A percentile compares a stretch with the other conserved stretches of the same genome.
Conservation (phyloP, 2,888 invertebrate genomes). For the Drosophila subquinaria region DNA sequence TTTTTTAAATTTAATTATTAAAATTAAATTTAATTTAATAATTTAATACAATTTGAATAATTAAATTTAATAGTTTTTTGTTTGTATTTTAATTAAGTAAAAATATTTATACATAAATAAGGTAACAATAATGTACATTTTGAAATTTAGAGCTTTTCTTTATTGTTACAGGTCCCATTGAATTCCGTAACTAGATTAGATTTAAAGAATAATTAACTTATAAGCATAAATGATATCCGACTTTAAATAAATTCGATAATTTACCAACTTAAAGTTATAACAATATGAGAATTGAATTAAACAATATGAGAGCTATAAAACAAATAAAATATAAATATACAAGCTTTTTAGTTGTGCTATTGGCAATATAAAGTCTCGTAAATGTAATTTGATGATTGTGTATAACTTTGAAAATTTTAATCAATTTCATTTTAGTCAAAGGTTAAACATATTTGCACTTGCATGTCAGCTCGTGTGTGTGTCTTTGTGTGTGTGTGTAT, state of each 20-base stretch:
- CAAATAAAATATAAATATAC: neutral
- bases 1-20: too few species aligned
- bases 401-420: constrained; percentile 8
- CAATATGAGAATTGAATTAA: neutral
- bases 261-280: neutral
- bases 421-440: constrained; percentile 11
- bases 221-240: neutral
- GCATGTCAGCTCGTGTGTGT: neutral
- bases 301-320: neutral
- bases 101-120: too few species aligned
- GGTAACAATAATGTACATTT: neutral
- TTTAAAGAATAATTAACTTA: too few species aligned
- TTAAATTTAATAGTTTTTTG: too few species aligned
- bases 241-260: neutral
- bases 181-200: too few species aligned
- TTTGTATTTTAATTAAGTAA: too few species aligned
- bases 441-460: neutral
- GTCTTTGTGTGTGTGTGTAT: neutral
- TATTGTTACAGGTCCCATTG: too few species aligned
- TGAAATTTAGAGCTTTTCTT: too few species aligned
- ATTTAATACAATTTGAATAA: too few species aligned
- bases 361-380: neutral
- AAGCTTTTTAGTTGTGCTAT: neutral
- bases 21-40: too few species aligned
- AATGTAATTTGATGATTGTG: neutral